Percentiles rank a stretch among this genome's conserved stretches.
phyloP scores from a whole-genome alignment of 2,888 invertebrate genomes.

The Morpho achilles region DNA sequence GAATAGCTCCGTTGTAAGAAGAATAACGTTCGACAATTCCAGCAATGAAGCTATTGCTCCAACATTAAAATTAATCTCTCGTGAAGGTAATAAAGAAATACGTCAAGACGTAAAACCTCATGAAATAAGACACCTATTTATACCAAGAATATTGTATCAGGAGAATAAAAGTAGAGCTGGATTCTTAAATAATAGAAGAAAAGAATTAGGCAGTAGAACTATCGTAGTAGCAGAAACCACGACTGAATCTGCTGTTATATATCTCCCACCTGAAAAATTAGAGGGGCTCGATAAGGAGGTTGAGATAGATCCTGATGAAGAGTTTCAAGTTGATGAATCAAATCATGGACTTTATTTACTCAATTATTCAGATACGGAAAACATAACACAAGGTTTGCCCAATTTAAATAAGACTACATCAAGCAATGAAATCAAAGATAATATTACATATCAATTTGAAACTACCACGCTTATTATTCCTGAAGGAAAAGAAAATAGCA shows the following conservation, averaged over 20 bases:
- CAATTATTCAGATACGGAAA: conserved; percentile 71
- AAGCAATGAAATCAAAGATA: conserved; percentile 39
- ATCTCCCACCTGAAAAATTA: conserved; percentile 68
- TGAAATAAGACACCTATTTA: conserved; percentile 65
- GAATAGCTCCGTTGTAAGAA: conserved; percentile 62
- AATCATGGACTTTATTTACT: conserved; percentile 73
- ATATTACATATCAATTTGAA: conserved; percentile 37
- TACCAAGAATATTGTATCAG: conserved; percentile 55
- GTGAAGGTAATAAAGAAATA: conserved; percentile 62
- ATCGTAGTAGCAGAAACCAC: conserved; percentile 44
- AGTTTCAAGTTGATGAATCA: conserved; percentile 76
- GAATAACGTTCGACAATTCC: conserved; percentile 61
- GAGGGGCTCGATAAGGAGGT: conserved; percentile 68
- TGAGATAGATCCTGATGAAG: conserved; percentile 73
- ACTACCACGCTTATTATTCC: conserved; percentile 29
- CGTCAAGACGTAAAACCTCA: conserved; percentile 66
- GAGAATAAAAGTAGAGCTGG: conserved; percentile 63
- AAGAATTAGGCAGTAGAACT: conserved; percentile 45
- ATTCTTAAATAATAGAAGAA: conserved; percentile 62
- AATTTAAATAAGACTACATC: conserved; percentile 45
- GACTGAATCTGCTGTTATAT: conserved; percentile 58
- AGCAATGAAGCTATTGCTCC: conserved; percentile 53
- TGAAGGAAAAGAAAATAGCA: conserved; percentile 34
- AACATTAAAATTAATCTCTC: conserved; percentile 53
- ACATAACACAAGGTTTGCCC: conserved; percentile 49